A percentile compares a stretch with the other conserved stretches of the same genome.
Conservation (phyloP, 64 coral and sea anemone species). For the Stichodactyla helianthus region DNA sequence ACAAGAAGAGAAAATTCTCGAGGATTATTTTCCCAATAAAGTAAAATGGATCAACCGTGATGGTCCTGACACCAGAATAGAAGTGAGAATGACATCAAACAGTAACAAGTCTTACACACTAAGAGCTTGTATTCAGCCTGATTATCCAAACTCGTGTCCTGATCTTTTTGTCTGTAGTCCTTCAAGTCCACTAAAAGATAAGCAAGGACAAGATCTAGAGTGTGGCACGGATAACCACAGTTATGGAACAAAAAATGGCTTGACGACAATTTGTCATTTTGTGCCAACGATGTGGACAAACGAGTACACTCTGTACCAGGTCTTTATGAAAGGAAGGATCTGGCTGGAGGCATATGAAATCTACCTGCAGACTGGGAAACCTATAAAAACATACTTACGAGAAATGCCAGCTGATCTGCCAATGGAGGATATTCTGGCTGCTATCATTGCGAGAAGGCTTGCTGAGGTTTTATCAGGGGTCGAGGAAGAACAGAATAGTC, state of each 20-base stretch:
- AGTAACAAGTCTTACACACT: slow-evolving; percentile 50
- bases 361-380: slow-evolving; percentile 46
- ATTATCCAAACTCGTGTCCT: slow-evolving; percentile 73
- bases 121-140: slow-evolving; percentile 38
- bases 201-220: not conserved
- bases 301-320: slow-evolving; percentile 75
- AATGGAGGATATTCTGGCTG: not conserved
- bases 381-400: slow-evolving; percentile 18
- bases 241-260: slow-evolving; percentile 52
- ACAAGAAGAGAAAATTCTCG: slow-evolving; percentile 14
- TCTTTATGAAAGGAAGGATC: slow-evolving; percentile 73
- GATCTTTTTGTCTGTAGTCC: slow-evolving; percentile 51
- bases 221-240: not conserved
- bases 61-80: slow-evolving; percentile 26
- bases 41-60: slow-evolving; percentile 18
- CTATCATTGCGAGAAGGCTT: not conserved
- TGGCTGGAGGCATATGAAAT: slow-evolving; percentile 92
- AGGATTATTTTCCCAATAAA: slow-evolving; percentile 22
- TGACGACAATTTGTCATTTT: slow-evolving; percentile 71
- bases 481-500: not conserved
- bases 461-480: not conserved
- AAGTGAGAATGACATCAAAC: slow-evolving; percentile 44
- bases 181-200: slow-evolving; percentile 22
- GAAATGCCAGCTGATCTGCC: not conserved
- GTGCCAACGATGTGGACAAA: slow-evolving; percentile 30